These are phyloP conservation scores for Tipula confusa DNA, from an alignment of 2,888 invertebrate genomes.

Conservation along the genomic window DNA sequence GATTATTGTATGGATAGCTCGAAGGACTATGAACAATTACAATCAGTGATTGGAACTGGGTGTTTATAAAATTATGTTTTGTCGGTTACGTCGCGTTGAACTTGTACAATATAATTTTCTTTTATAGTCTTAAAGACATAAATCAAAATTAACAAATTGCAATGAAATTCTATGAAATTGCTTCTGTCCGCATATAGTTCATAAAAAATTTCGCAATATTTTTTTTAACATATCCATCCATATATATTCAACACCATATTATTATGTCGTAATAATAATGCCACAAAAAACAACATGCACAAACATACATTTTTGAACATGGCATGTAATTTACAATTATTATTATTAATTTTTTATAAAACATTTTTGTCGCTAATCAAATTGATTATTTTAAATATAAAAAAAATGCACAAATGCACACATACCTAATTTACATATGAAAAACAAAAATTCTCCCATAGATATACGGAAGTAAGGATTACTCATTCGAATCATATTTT, in stretches of 20 bases:
- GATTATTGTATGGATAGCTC: too few relatives aligned
- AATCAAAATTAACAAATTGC: too few relatives aligned
- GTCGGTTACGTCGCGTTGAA: too few relatives aligned
- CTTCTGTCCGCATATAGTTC: too few relatives aligned
- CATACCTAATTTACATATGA: neutral
- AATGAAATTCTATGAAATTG: too few relatives aligned
- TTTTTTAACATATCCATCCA: too few relatives aligned
- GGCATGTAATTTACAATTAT: neutral
- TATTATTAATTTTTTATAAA: neutral
- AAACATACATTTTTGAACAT: neutral
- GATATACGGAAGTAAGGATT: constrained; percentile 25
- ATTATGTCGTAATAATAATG: neutral
- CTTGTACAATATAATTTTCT: too few relatives aligned
- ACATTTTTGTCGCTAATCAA: constrained; percentile 13
- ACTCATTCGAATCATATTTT: neutral
- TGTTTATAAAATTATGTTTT: too few relatives aligned
- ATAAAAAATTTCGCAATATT: neutral
- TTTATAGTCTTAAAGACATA: too few relatives aligned
- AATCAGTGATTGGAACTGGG: too few relatives aligned
- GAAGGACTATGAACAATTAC: too few relatives aligned
- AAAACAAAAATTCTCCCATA: neutral
- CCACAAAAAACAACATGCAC: neutral
- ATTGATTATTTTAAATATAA: neutral
- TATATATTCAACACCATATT: neutral
- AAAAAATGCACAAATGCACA: neutral